Evolutionary conservation across 2,888 invertebrate genomes (phyloP).

Genomic region (Neelides folsomi): DNA sequence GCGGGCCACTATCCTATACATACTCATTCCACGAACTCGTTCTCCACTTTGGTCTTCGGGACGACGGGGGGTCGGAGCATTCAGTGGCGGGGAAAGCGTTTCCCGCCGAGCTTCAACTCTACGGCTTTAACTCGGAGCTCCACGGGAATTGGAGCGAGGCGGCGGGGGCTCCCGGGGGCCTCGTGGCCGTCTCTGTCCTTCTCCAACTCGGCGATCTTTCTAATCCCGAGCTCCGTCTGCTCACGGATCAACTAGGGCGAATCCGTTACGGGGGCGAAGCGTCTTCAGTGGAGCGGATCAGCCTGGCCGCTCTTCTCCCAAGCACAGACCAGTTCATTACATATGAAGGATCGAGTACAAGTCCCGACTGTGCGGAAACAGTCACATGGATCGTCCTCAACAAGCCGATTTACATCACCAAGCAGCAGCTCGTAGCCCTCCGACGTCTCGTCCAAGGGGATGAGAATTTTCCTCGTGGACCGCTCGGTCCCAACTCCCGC

Average conservation of each 20-base stretch:
- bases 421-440: constrained; percentile 78
- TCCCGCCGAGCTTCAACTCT: constrained; percentile 97
- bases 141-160: constrained; percentile 94
- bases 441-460: constrained; percentile 80
- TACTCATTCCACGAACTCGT: constrained; percentile 92
- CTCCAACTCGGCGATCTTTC: constrained; percentile 87
- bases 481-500: constrained; percentile 86
- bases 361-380: constrained; percentile 94
- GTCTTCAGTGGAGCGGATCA: constrained; percentile 69
- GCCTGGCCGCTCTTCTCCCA: constrained; percentile 75
- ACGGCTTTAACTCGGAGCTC: constrained; percentile 94
- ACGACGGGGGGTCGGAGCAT: constrained; percentile 91
- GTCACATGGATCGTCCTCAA: constrained; percentile 97
- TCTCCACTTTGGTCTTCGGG: constrained; percentile 81
- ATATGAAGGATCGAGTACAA: constrained; percentile 92
- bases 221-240: constrained; percentile 75
- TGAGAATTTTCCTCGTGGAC: constrained; percentile 70
- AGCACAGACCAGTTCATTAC: constrained; percentile 95
- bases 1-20: constrained; percentile 88
- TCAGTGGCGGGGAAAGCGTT: constrained; percentile 90
- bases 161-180: constrained; percentile 81
- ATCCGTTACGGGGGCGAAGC: constrained; percentile 81
- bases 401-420: constrained; percentile 94
- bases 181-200: constrained; percentile 84
- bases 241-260: constrained; percentile 83